A percentile compares a stretch with the other conserved stretches of the same genome.
Conservation (phyloP, 2,113 vertebrate species). For the Dasyurus viverrinus region DNA sequence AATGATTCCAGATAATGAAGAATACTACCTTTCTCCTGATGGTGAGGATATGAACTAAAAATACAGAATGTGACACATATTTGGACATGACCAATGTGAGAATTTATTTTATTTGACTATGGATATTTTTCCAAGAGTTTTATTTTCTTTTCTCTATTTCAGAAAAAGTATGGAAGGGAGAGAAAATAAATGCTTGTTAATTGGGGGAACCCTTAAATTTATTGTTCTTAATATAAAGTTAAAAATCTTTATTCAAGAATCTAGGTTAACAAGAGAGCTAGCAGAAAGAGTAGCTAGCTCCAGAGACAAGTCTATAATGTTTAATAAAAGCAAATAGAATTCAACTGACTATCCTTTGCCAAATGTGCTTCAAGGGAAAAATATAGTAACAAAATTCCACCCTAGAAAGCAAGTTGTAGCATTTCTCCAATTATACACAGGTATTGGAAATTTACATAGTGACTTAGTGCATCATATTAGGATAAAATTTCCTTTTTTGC, state of each 20-base stretch:
- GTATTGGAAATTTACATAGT: background rate
- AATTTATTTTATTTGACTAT: background rate
- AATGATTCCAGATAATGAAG: background rate
- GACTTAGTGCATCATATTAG: background rate
- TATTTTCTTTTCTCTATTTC: background rate
- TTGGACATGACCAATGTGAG: background rate
- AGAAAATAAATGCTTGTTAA: background rate
- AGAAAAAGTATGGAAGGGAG: background rate
- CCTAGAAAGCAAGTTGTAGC: background rate
- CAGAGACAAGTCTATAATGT: background rate
- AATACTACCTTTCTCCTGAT: background rate
- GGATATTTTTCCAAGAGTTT: background rate
- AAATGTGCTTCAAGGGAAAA: constrained; percentile 9
- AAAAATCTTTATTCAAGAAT: constrained; percentile 7
- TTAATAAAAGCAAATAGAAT: constrained; percentile 30
- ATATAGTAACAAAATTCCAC: background rate
- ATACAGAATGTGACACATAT: background rate
- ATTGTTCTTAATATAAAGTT: background rate
- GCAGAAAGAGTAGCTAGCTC: background rate
- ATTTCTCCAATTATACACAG: constrained; percentile 6
- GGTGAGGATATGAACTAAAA: background rate
- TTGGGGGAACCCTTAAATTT: background rate
- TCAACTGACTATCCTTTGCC: constrained; percentile 25
- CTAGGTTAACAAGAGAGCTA: background rate
- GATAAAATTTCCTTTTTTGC: background rate